Evolutionary conservation across 2,888 invertebrate genomes (phyloP), one percentile per base, ranked within the genome.

Genomic region (Cheilosia urbana): DNA sequence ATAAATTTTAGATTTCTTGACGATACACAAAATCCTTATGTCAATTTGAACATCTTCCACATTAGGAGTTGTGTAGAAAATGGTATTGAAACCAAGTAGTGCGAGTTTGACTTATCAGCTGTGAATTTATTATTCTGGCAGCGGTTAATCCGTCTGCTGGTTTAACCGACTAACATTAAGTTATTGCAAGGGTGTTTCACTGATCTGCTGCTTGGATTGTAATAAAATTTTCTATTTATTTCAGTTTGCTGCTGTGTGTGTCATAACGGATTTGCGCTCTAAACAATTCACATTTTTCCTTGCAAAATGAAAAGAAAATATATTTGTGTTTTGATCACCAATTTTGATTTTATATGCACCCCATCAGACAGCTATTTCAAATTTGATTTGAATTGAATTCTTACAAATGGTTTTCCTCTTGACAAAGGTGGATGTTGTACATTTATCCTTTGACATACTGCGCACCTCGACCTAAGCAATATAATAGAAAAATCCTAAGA

Each of bases 31-130:
- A 34, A 19, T 21, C 11, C 2, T 40, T 34, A 4, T 19, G n/a
- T 27, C n/a, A 21, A 34, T 45, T 34, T 53, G 21, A 69, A 65
- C 30, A 78, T 51, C 83, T 83, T 83, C 83, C 83, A 83, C 83
- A 78, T 78, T 83, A 55, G 30, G 66, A 68, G 72, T 42, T 49
- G 55, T 42, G 49, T 77, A 58, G 51, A 69, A 24, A 24, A 69
- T 47, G 68, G 37, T 62, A 37, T 58, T 40, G 58, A 17, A 57
- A 37, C 17, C 57, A 57, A 37, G 37, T 37, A 37, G 37, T 13
- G 37, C 37, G 37, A 37, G 37, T 37, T 37, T 37, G 21, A 49
- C 7, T 49, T 21, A 19, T 1, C 17, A 45, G 9, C 17, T 11
- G 40, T 17, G n/a, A 42, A 53, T 40, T 17, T 27, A 49, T 15